Evolutionary conservation across 2,113 vertebrate genomes (phyloP), one percentile per base, ranked within the genome.

Genomic region (Corythaeola cristata): DNA sequence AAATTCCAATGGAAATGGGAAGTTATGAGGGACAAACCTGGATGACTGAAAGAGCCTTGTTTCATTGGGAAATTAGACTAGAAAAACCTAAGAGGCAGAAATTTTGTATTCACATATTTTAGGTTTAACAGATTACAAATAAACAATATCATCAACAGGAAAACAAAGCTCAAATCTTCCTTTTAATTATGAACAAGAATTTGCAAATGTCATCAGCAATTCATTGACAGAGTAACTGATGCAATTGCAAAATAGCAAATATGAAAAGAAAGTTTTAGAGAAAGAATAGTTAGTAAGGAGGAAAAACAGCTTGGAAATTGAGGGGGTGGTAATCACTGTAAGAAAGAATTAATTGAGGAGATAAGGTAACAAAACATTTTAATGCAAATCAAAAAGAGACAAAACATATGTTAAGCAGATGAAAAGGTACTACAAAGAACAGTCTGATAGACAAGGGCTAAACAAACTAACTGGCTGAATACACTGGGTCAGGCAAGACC

Each of bases 221-320:
- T 63, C 27, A 49, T 7, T 33, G 37, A 53, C 74, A 72, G 28
- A 78, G 22, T 45, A 69, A 62, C 8, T 3, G 2, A 87, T 24
- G 6, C 23, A 80, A 50, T 33, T 82, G 84, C 49, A 71, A n/a
- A 85, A 84, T 10, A 63, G 37, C 33, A 85, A 15, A 10, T 5
- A 64, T 9, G 17, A 78, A 47, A 49, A 84, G 21, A 73, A 49
- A 35, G 68, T 11, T 69, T 45, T 11, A 86, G 19, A 56, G 44
- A 39, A 73, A 94, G 32, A 71, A 41, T 0, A 64, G 21, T 33
- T 33, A 49, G 21, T 33, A 81, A 63, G 7, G 22, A 35, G 23
- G 56, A 33, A 69, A 91, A 91, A 19, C 80, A 91, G 11, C 73
- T 37, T 55, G 81, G 92, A 98, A 92, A 88, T 60, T 20, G 12